These are phyloP conservation scores for Crematogaster levior DNA, from an alignment of 2,888 invertebrate genomes.

Conservation along the genomic window DNA sequence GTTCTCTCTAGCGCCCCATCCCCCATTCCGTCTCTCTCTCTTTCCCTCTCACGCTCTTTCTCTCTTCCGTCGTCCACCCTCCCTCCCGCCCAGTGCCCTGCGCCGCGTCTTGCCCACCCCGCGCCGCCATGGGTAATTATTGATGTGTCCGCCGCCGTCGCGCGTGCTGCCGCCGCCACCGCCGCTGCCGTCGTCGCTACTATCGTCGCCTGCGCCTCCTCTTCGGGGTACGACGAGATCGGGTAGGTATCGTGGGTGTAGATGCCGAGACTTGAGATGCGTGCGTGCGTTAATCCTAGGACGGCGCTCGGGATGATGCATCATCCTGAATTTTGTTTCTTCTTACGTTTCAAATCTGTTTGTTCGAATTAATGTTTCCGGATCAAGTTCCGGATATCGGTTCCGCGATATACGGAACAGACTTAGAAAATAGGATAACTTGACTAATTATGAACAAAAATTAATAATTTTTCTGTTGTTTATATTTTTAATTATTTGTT, in stretches of 20 bases:
- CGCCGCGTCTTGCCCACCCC: conserved; percentile 77
- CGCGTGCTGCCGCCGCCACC: conserved; percentile 72
- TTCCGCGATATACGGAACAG: neutral
- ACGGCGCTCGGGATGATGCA: neutral
- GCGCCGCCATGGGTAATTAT: conserved; percentile 84
- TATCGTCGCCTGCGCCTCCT: conserved; percentile 67
- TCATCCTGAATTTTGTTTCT: neutral
- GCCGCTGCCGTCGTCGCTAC: conserved; percentile 57
- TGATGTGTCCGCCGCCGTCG: conserved; percentile 84
- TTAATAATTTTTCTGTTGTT: neutral
- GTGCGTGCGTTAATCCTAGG: conserved; percentile 65
- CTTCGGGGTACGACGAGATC: conserved; percentile 64
- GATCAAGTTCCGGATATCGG: no score
- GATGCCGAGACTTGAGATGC: conserved; percentile 66
- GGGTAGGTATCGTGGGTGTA: conserved; percentile 23
- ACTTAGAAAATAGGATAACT: neutral
- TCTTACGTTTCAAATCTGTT: conserved; percentile 11
- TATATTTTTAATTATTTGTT: neutral
- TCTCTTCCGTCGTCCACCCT: conserved; percentile 73
- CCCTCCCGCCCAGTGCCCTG: conserved; percentile 71
- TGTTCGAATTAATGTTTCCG: neutral
- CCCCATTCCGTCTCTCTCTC: conserved; percentile 68
- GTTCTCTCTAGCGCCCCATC: conserved; percentile 67
- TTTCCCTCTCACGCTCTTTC: conserved; percentile 64
- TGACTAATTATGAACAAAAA: neutral